phyloP scores from a whole-genome alignment of 2,888 invertebrate genomes.

The Punctoribates punctum region DNA sequence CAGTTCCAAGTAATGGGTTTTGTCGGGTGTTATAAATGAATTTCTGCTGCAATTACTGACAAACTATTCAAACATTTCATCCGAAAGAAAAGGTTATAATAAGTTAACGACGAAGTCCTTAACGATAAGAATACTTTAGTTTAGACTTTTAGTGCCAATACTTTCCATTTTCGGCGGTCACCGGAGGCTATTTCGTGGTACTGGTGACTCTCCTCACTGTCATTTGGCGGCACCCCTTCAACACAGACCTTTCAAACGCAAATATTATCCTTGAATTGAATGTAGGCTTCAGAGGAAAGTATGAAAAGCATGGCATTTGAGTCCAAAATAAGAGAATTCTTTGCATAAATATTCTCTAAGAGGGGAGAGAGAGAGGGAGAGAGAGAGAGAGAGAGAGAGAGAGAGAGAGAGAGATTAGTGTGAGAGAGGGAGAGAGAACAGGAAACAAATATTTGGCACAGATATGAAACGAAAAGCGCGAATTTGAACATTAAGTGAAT shows the following conservation, averaged over 20 bases:
- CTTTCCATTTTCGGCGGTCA: slow-evolving; percentile 11
- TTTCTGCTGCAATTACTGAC: background rate
- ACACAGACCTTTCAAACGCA: background rate
- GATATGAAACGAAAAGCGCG: background rate
- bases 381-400: background rate
- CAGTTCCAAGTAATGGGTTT: slow-evolving; percentile 13
- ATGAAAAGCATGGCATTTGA: background rate
- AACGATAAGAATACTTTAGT: slow-evolving; percentile 7
- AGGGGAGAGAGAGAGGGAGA: background rate
- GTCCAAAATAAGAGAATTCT: background rate
- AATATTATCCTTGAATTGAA: slow-evolving; percentile 6
- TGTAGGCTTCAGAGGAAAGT: background rate
- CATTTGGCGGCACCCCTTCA: slow-evolving; percentile 32
- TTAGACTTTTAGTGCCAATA: background rate
- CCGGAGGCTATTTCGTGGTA: slow-evolving; percentile 25
- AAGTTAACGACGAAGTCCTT: background rate
- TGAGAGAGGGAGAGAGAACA: background rate
- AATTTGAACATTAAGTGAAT: too few relatives aligned
- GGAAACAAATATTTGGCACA: slow-evolving; percentile 15
- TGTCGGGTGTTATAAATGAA: slow-evolving; percentile 9
- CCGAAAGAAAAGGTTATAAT: background rate
- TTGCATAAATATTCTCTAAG: background rate
- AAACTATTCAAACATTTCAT: background rate
- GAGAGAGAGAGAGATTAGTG: background rate
- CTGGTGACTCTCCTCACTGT: background rate